Conservation (phyloP, 1,140 invertebrate genomes). For the Antheraea mylitta region DNA sequence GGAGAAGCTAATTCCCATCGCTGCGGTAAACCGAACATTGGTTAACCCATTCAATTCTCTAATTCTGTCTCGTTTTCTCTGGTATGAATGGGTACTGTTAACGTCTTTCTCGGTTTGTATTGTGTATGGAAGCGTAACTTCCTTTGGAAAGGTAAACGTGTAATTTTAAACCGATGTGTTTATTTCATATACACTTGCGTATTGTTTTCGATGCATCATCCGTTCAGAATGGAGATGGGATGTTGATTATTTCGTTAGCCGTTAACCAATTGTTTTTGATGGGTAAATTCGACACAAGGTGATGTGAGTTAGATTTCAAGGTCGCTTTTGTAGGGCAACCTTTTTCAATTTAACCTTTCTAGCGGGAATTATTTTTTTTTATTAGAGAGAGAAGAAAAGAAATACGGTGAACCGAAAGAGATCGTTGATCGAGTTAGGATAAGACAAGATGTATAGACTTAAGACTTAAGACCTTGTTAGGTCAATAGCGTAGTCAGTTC, state of each 20-base stretch:
- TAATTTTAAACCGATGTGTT: not conserved
- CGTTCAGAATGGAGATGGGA: not conserved
- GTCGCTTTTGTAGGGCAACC: no score
- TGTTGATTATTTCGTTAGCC: not conserved
- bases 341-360: no score
- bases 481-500: no score
- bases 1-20: no score
- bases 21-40: not conserved
- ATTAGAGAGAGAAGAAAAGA: no score
- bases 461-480: no score
- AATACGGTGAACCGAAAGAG: no score
- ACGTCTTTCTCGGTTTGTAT: not conserved
- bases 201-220: constrained; percentile 34
- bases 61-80: not conserved
- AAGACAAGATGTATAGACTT: no score
- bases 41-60: not conserved
- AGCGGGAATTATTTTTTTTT: no score
- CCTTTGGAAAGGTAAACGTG: not conserved
- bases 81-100: not conserved
- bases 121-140: not conserved
- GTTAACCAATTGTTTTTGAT: not conserved
- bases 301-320: no score
- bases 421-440: no score
- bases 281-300: no score
- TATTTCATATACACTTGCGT: constrained; percentile 1